phyloP scores from a whole-genome alignment of 2,113 vertebrate genomes.

The Muscicapa adusta region DNA sequence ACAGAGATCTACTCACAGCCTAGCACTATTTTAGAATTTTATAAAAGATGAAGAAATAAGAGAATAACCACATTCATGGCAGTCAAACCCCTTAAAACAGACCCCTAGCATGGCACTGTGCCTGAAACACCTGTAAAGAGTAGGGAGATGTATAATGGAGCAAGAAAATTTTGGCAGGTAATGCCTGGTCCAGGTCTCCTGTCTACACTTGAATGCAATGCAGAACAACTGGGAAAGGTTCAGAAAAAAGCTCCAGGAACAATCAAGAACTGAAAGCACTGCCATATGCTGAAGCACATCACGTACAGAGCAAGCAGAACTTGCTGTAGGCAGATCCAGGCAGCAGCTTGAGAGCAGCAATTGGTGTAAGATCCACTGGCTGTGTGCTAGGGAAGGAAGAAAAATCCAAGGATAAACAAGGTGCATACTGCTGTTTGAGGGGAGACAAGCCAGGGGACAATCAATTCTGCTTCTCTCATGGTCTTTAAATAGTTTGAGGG shows the following conservation, averaged over 20 bases:
- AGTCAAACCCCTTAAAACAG: background rate
- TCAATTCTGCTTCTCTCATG: background rate
- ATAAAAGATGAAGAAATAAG: background rate
- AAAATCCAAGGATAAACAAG: background rate
- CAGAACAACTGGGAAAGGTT: background rate
- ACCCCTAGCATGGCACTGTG: fast-evolving
- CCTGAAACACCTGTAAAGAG: background rate
- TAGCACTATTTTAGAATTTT: background rate
- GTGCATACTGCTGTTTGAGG: background rate
- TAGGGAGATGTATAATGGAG: background rate
- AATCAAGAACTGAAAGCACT: background rate
- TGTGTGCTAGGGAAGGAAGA: background rate
- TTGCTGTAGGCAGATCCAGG: background rate
- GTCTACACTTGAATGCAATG: background rate
- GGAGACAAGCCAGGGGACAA: background rate
- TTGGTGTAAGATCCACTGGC: background rate
- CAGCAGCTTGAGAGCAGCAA: background rate
- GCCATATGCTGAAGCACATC: background rate
- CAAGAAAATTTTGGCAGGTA: background rate
- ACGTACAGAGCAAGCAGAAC: background rate
- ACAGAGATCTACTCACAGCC: background rate
- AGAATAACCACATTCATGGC: background rate
- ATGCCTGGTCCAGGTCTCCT: background rate
- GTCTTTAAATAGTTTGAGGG: background rate
- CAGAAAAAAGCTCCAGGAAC: background rate